Base-by-base conservation (phyloP, 2,888 invertebrate species). In the Cyrtodaria siliqua region DNA sequence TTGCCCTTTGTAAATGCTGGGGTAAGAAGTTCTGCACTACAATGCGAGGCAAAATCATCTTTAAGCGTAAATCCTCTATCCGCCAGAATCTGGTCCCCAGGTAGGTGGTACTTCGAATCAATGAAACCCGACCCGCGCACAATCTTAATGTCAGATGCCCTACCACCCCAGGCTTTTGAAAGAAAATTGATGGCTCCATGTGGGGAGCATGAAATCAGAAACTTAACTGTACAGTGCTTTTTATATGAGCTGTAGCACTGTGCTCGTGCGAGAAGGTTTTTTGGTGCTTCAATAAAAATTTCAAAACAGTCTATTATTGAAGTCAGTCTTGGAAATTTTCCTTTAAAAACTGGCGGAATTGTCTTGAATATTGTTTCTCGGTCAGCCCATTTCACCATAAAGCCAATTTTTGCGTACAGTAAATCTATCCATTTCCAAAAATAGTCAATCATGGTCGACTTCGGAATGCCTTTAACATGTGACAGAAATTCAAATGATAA, bases 21-120 rank as follows among this genome's bases (percentile, higher is more conserved):
- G n/a, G 66, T 66, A 4, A 57, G 29, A 0, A 76, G 57, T 44
- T 70, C 12, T n/a, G 79, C 79, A 44, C 68, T 40, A 70, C 75
- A 78, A 2, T 12, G 16, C 16, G 57, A 59, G 0, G 74, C 61
- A 73, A 84, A 76, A 26, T 84, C 84, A 29, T 83, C 76, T n/a
- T 79, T 33, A 1, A 84, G 40, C 2, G 79, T 79, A 50, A 84
- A 84, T 3, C 75, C 78, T n/a, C 81, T 44, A 27, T 84, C 83
- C 12, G 79, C 84, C 20, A 84, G 50, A 47, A 84, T 75, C 47
- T 82, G 77, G 61, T 83, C 81, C 71, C 79, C 79, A 40, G 73
- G 82, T 2, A 53, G 33, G 60, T 81, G 81, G 12, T 64, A 71
- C 9, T 62, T 59, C 1, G 42, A 29, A 20, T 9, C 18, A 24